Evolutionary conservation across 2,888 invertebrate species (phyloP).

Genomic region (Alsophila aescularia): DNA sequence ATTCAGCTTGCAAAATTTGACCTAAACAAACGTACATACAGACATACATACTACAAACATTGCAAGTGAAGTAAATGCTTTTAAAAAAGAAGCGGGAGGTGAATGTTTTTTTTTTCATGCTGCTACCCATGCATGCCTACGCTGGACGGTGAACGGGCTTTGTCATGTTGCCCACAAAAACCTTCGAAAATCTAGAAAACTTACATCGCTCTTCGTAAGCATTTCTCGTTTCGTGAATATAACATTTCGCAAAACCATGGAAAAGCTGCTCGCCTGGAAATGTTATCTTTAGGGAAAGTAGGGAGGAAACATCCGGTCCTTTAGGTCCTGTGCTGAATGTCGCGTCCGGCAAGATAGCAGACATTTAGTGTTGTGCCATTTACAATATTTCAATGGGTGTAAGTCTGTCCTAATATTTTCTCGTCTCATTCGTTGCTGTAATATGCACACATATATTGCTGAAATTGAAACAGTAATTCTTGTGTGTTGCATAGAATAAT

Average conservation of each 20-base stretch:
- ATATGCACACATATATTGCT: constrained; percentile 4
- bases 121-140: too few species aligned
- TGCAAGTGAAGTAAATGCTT: too few species aligned
- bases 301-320: constrained; percentile 52
- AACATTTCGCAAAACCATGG: constrained; percentile 35
- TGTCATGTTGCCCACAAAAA: background rate
- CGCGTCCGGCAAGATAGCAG: constrained; percentile 35
- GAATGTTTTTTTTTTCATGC: too few species aligned
- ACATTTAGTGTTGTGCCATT: constrained; percentile 6
- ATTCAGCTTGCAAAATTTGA: too few species aligned
- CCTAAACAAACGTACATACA: too few species aligned
- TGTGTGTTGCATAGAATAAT: background rate
- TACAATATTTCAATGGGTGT: background rate
- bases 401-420: constrained; percentile 7
- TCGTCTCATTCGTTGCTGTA: constrained; percentile 3
- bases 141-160: too few species aligned
- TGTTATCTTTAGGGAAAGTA: constrained; percentile 55
- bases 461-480: background rate
- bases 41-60: too few species aligned
- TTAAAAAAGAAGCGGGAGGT: too few species aligned
- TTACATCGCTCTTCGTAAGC: constrained; percentile 3
- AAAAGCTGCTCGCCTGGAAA: constrained; percentile 38
- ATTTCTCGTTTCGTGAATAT: constrained; percentile 4
- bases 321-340: constrained; percentile 35
- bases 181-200: constrained; percentile 18